phyloP scores from a whole-genome alignment of 2,797 vertebrate genomes.

The Amblyopsis hoosieri region DNA sequence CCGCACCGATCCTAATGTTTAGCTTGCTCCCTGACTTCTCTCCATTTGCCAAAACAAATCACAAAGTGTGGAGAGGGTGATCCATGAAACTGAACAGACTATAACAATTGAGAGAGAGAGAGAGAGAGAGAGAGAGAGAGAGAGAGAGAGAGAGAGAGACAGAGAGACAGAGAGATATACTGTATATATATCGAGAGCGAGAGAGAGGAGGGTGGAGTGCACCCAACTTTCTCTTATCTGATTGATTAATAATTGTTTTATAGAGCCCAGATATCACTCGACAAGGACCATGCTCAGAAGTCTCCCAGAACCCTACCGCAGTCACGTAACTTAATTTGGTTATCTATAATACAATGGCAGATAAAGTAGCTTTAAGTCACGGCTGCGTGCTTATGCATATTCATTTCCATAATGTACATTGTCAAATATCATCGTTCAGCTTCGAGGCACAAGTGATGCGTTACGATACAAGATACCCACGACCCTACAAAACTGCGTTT shows the following conservation, averaged over 20 bases:
- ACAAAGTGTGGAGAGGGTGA: too few species aligned
- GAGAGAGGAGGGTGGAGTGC: too few species aligned
- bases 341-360: too few species aligned
- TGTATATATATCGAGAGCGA: neutral
- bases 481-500: neutral
- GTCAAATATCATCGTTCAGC: constrained; percentile 8
- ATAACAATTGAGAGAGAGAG: neutral
- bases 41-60: too few species aligned
- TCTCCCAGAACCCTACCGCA: constrained; percentile 26
- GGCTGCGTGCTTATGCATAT: constrained; percentile 3
- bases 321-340: constrained; percentile 25
- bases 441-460: constrained; percentile 4
- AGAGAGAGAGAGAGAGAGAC: neutral
- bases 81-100: neutral
- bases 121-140: neutral
- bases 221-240: too few species aligned
- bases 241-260: neutral
- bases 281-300: constrained; percentile 27
- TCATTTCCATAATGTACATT: constrained; percentile 5
- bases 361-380: too few species aligned
- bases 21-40: too few species aligned
- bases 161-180: neutral
- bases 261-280: constrained; percentile 35
- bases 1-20: too few species aligned
- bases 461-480: constrained; percentile 6